These are phyloP conservation scores for Vannuccia rotundouncinata DNA, from an alignment of 2,888 invertebrate genomes.

Conservation along the genomic window DNA sequence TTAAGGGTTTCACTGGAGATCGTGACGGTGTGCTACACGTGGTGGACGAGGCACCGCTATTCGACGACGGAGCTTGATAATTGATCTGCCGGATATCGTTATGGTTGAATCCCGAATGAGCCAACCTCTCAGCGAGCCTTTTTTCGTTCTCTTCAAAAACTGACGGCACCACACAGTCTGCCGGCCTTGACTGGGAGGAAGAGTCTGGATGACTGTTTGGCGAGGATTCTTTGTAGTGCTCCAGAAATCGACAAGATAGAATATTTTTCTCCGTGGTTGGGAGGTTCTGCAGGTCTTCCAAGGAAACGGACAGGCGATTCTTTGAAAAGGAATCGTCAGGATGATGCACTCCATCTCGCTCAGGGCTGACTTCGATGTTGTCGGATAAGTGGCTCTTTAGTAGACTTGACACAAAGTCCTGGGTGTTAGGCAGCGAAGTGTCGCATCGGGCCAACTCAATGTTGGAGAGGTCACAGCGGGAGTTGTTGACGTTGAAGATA, in stretches of 20 bases:
- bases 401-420: neutral
- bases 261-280: neutral
- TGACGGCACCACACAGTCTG: neutral
- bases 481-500: neutral
- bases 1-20: neutral
- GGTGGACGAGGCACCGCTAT: neutral
- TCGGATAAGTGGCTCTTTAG: neutral
- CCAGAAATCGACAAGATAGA: neutral
- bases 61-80: neutral
- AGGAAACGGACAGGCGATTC: neutral
- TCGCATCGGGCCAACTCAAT: conserved; percentile 3
- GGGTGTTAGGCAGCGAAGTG: neutral
- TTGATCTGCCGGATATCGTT: neutral
- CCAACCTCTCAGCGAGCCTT: neutral
- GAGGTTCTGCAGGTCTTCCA: neutral
- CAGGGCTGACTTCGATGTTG: neutral
- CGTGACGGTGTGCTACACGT: neutral
- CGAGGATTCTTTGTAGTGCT: neutral
- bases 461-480: too few species aligned
- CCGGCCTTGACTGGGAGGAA: neutral
- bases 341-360: neutral
- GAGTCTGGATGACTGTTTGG: neutral
- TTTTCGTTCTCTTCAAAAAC: neutral
- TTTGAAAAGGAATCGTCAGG: neutral
- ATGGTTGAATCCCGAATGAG: neutral